Percentiles rank a stretch among this genome's conserved stretches.
phyloP scores from a whole-genome alignment of 2,113 vertebrate species.

The Girardinichthys multiradiatus region DNA sequence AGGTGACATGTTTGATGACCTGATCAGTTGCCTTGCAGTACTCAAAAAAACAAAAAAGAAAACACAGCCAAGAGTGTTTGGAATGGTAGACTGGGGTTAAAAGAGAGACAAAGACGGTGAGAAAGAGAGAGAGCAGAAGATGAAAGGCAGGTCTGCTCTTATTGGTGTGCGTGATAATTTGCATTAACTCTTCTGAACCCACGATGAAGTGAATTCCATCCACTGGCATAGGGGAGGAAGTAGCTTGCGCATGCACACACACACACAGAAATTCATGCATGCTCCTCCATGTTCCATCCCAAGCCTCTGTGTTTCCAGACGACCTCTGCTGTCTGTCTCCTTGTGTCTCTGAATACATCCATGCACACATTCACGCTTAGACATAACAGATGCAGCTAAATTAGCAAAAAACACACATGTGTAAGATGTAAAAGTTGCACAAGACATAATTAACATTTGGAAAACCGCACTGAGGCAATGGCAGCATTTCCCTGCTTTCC shows the following conservation, averaged over 20 bases:
- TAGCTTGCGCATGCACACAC: slow-evolving; percentile 2
- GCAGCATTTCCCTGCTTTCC: slow-evolving; percentile 43
- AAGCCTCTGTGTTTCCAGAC: slow-evolving; percentile 19
- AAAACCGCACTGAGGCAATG: slow-evolving; percentile 42
- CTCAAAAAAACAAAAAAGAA: not conserved
- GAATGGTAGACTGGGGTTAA: slow-evolving; percentile 5
- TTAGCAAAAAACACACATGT: slow-evolving; percentile 11
- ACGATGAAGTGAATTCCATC: slow-evolving; percentile 70
- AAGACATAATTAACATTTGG: slow-evolving; percentile 49
- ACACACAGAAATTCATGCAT: not conserved
- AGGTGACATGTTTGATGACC: slow-evolving; percentile 32
- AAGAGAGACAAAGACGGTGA: slow-evolving; percentile 29
- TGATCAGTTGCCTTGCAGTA: slow-evolving; percentile 28
- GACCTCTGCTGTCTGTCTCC: slow-evolving; percentile 32
- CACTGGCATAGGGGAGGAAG: slow-evolving; percentile 45
- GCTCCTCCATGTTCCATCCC: slow-evolving; percentile 16
- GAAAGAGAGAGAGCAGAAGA: slow-evolving; percentile 17
- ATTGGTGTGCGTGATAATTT: slow-evolving; percentile 50
- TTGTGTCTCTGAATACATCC: slow-evolving; percentile 31
- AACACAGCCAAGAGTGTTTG: not conserved
- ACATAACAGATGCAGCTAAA: slow-evolving; percentile 42
- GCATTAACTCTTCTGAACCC: slow-evolving; percentile 69
- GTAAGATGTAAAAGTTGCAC: slow-evolving; percentile 13
- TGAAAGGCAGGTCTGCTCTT: slow-evolving; percentile 64
- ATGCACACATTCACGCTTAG: slow-evolving; percentile 12